A percentile compares a stretch with the other conserved stretches of the same genome.
Evolutionary conservation across 2,888 invertebrate genomes (phyloP).

Genomic region (Chromoteleia sp.): DNA sequence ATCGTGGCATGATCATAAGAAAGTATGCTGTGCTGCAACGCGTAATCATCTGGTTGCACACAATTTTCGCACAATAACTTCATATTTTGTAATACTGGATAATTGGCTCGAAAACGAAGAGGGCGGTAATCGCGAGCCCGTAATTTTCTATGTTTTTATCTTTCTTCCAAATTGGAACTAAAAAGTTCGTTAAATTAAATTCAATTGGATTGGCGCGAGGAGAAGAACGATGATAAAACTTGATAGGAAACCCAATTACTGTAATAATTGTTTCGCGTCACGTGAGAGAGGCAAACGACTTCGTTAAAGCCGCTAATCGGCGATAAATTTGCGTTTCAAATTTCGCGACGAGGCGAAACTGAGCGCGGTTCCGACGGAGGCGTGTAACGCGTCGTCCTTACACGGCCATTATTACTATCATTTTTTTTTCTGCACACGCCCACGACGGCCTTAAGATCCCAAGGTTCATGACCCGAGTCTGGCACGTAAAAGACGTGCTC

Average conservation of each 20-base stretch:
- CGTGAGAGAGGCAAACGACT: background rate
- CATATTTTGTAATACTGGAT: conserved; percentile 45
- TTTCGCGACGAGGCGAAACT: conserved; percentile 18
- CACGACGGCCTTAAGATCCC: conserved; percentile 49
- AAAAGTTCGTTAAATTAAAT: no score
- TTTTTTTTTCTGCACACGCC: conserved; percentile 42
- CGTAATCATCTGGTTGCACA: conserved; percentile 52
- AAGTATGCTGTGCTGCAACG: conserved; percentile 56
- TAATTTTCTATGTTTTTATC: background rate
- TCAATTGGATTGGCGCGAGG: background rate
- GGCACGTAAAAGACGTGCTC: conserved; percentile 21
- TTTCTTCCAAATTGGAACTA: no score
- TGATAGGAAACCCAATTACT: no score
- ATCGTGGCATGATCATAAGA: conserved; percentile 52
- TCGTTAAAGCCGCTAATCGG: background rate
- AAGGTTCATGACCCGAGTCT: conserved; percentile 52
- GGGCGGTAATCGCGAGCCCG: background rate
- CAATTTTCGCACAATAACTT: conserved; percentile 54
- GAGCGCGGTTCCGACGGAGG: no score
- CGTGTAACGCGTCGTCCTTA: conserved; percentile 39
- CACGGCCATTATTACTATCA: conserved; percentile 37
- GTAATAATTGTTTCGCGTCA: background rate
- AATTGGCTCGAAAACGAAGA: conserved; percentile 14
- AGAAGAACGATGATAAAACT: no score
- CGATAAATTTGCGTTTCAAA: conserved; percentile 1